phyloP scores from a whole-genome alignment of 1,140 invertebrate species.

The Drosophila mojavensis region DNA sequence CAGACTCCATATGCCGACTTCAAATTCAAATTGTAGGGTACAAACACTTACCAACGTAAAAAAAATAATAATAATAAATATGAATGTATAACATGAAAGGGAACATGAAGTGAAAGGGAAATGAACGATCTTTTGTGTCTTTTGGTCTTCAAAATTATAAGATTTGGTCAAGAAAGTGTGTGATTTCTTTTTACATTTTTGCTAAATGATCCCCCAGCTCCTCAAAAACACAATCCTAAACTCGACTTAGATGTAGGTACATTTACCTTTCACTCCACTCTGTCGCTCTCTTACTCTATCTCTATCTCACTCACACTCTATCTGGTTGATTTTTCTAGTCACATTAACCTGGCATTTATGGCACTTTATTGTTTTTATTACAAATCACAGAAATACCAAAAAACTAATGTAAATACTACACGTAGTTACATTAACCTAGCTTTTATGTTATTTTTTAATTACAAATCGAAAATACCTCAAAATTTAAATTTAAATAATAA shows the following conservation, averaged over 20 bases:
- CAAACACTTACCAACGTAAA: constrained; percentile 5
- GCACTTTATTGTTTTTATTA: background rate
- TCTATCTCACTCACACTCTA: constrained; percentile 1
- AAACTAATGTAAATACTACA: no score
- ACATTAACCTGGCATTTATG: background rate
- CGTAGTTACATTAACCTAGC: no score
- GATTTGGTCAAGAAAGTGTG: constrained; percentile 43
- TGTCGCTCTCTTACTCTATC: background rate
- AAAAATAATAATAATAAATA: background rate
- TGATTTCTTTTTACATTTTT: constrained; percentile 42
- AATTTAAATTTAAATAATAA: no score
- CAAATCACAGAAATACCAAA: no score
- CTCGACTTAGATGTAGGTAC: background rate
- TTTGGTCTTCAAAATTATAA: constrained; percentile 40
- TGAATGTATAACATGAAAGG: constrained; percentile 35
- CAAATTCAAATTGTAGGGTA: constrained; percentile 16
- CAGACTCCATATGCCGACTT: background rate
- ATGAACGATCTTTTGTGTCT: constrained; percentile 40
- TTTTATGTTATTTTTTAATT: no score
- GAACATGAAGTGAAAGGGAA: constrained; percentile 56
- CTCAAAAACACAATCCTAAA: constrained; percentile 6
- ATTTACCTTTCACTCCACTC: constrained; percentile 34
- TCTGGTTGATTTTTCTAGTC: background rate
- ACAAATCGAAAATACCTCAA: no score
- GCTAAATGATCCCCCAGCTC: constrained; percentile 10